Evolutionary conservation across 2,797 vertebrate species (phyloP), one percentile per base, ranked within the genome.

Genomic region (Falco biarmicus): DNA sequence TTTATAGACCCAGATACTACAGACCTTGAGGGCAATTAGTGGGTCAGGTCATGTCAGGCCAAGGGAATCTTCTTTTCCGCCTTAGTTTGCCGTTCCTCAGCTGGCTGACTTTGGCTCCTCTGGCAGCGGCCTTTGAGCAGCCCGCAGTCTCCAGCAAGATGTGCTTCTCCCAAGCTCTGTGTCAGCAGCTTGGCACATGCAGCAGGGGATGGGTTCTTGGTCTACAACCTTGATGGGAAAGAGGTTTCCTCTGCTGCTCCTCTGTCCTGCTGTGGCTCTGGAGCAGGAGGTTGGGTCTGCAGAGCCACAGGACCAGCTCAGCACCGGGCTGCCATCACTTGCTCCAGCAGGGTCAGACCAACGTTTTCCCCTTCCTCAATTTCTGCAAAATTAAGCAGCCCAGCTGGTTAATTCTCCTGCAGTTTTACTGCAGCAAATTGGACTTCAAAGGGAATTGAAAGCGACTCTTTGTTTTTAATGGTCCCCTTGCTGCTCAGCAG

Each of bases 381-480:
- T 97, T 95, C 90, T 96, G 79, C 53, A 85, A 87, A 91, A 95
- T 93, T 96, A 97, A 94, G 81, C 80, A 87, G 28, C 70, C 88
- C 74, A 92, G 59, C 92, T 85, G 93, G 96, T 95, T 95, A 96
- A 96, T 96, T 97, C 87, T 96, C 65, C 81, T 64, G 84, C 95
- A 95, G 94, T 95, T 97, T 93, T 96, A 95, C 96, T 97, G 96
- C 95, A 97, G 96, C 96, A 97, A 97, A 97, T 97, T 97, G 97
- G 94, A 97, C 96, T 97, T 97, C 95, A 97, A 97, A 97, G 96
- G 92, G 96, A 97, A 97, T 97, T 97, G 97, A 97, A 97, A 97
- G 96, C 28, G 64, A 97, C 90, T 97, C 96, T 97, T 97, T 97
- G 96, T 97, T 97, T 97, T 95, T 97, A 96, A 97, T 96, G 95